A percentile compares a stretch with the other conserved stretches of the same genome.
Conservation (phyloP, 1,140 invertebrate species). For the Drosophila simulans region DNA sequence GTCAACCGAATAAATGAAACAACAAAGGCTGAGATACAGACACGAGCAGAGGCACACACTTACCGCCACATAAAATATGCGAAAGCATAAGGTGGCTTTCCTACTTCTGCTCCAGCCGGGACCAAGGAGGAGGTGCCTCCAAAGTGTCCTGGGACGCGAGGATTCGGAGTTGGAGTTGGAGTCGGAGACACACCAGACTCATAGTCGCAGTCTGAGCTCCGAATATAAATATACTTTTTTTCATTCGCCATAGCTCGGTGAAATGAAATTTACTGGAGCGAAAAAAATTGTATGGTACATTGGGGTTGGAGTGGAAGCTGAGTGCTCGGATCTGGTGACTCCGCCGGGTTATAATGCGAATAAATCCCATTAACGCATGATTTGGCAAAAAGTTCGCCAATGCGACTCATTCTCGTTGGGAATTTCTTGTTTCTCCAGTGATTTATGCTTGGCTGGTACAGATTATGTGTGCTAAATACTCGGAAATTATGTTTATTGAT, state of each 20-base stretch:
- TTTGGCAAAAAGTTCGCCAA: slow-evolving; percentile 37
- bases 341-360: slow-evolving; percentile 30
- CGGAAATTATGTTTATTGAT: slow-evolving; percentile 18
- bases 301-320: neutral
- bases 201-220: slow-evolving; percentile 27
- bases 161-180: neutral
- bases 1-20: slow-evolving; percentile 81
- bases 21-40: slow-evolving; percentile 63
- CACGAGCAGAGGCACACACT: slow-evolving; percentile 26
- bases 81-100: slow-evolving; percentile 61
- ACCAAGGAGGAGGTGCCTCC: slow-evolving; percentile 29
- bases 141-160: slow-evolving; percentile 49
- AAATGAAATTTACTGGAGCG: slow-evolving; percentile 60
- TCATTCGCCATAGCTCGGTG: slow-evolving; percentile 32
- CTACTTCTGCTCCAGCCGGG: slow-evolving; percentile 8
- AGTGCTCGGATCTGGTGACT: slow-evolving; percentile 33
- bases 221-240: slow-evolving; percentile 74
- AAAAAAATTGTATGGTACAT: slow-evolving; percentile 19
- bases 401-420: slow-evolving; percentile 21
- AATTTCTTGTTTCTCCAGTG: slow-evolving; percentile 11
- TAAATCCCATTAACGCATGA: slow-evolving; percentile 52
- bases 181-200: slow-evolving; percentile 14
- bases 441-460: slow-evolving; percentile 19
- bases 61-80: slow-evolving; percentile 70
- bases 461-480: slow-evolving; percentile 24